Base-by-base conservation (phyloP, 2,888 invertebrate species). In the Prosopocoilus inquinatus region DNA sequence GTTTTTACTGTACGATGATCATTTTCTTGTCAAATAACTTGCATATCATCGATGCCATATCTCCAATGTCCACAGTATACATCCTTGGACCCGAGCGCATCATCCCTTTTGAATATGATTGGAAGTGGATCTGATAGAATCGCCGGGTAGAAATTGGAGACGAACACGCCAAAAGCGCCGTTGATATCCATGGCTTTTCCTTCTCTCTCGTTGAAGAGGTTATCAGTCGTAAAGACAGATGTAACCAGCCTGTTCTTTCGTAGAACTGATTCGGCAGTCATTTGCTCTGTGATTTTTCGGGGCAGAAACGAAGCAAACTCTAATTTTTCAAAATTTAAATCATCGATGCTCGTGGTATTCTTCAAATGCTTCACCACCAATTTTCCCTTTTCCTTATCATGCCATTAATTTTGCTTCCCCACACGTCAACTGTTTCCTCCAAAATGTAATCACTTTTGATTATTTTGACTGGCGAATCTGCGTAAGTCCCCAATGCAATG, bases 251-350 rank as follows among this genome's bases (percentile, higher is more conserved):
- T 34, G 35, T 8, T n/a, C 8, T 34, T 34, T 8, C 35, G 8
- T 34, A 8, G 8, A n/a, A 9, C 8, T 34, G 35, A n/a, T 8
- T 34, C 8, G 8, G 8, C 35, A n/a, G 8, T 8, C n/a, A 34
- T 34, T 34, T 34, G 35, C 8, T 34, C 8, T 34, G n/a, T 8
- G 8, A 34, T 8, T 34, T 34, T 34, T n/a, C 8, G 8, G 8
- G 55, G 47, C 7, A 55, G 11, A 46, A 36, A 55, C 9, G 50
- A 45, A 7, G 55, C 55, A n/a, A 55, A 41, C 2, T 41, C 38
- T 11, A 55, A 32, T 15, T 55, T 13, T 8, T 35, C 16, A 1
- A 9, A 11, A 38, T 47, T 32, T 2, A 55, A 5, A 34, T 50
- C 15, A 5, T 35, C 11, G 28, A 52, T 36, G 11, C 39, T 35